A percentile compares a stretch with the other conserved stretches of the same genome.
Evolutionary conservation across 1,140 invertebrate species (phyloP).

Genomic region (Cheumatopsyche charites): DNA sequence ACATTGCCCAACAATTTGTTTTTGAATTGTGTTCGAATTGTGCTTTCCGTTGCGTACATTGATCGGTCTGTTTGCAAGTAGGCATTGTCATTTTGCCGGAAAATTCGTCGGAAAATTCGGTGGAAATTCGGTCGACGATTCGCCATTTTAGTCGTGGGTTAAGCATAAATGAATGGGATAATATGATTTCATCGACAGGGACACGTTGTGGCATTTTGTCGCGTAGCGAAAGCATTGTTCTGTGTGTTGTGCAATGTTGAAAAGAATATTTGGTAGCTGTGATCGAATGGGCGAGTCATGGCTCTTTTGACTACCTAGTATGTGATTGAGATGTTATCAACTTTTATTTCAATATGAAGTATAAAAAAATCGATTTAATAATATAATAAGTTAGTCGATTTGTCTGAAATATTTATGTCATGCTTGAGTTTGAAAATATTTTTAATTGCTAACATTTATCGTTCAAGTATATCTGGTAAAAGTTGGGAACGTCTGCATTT

Average conservation of each 20-base stretch:
- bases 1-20: not conserved
- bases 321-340: too few relatives aligned
- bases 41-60: not conserved
- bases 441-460: not conserved
- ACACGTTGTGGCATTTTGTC: conserved; percentile 19
- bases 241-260: conserved; percentile 6
- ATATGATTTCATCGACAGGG: conserved; percentile 9
- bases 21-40: not conserved
- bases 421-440: not conserved
- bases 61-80: not conserved
- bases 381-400: too few relatives aligned
- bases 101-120: not conserved
- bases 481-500: too few relatives aligned
- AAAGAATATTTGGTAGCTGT: conserved; percentile 22
- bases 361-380: too few relatives aligned
- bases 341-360: not conserved
- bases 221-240: conserved; percentile 6
- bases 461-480: not conserved
- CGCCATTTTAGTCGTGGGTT: not conserved
- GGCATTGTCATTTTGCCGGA: not conserved
- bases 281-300: conserved; percentile 17
- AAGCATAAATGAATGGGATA: not conserved
- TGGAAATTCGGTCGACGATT: not conserved
- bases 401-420: too few relatives aligned
- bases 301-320: not conserved